These are phyloP conservation scores for Dendrocincla fuliginosa DNA, from an alignment of 2,797 vertebrate genomes.

Conservation along the genomic window DNA sequence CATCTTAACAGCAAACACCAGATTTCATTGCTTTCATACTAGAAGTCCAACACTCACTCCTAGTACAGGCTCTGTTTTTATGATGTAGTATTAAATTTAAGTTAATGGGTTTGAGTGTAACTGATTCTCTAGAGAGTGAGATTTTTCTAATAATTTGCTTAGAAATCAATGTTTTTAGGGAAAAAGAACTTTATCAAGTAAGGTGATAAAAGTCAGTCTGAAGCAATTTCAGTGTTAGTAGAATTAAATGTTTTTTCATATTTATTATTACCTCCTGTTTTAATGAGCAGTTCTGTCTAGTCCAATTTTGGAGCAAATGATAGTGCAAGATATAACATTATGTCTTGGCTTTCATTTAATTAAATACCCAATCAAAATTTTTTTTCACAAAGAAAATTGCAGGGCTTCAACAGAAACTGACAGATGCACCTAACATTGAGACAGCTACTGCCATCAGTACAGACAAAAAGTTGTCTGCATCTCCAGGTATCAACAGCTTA, in stretches of 20 bases:
- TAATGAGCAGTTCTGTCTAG: not conserved
- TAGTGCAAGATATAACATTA: not conserved
- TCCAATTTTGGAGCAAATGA: not conserved
- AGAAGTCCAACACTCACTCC: not conserved
- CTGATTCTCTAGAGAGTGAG: not conserved
- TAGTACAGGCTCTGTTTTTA: not conserved
- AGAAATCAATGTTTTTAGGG: not conserved
- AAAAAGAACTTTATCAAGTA: not conserved
- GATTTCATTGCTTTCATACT: not conserved
- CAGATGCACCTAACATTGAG: slow-evolving; percentile 80
- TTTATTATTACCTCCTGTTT: not conserved
- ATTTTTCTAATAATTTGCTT: not conserved
- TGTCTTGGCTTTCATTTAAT: slow-evolving; percentile 30
- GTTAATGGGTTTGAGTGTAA: not conserved
- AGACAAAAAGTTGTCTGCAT: slow-evolving; percentile 74
- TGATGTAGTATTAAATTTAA: not conserved
- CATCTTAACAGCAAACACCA: not conserved
- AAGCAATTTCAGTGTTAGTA: not conserved
- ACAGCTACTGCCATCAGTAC: slow-evolving; percentile 72
- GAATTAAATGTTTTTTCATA: not conserved
- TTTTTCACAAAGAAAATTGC: slow-evolving; percentile 73
- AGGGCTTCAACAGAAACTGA: slow-evolving; percentile 78
- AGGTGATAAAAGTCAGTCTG: not conserved
- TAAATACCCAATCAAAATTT: slow-evolving; percentile 57
- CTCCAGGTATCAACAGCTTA: slow-evolving; percentile 82